Evolutionary conservation across 30 jellyfish, hydroid and myxozoan species (phyloP).

Genomic region (Aurelia sp.): DNA sequence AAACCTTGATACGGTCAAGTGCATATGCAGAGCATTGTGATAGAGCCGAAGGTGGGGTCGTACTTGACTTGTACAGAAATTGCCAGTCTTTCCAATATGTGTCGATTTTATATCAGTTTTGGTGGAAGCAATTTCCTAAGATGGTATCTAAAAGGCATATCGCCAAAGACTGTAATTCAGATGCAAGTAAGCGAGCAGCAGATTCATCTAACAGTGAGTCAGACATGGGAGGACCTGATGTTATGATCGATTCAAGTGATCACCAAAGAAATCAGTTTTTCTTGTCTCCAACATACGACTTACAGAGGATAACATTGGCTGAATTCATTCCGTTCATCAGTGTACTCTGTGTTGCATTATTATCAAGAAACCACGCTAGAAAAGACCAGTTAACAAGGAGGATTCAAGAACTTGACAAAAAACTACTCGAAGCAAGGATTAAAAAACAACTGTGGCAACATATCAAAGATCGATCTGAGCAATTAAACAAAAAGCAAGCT

Average conservation of each 20-base stretch:
- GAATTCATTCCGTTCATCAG: constrained; percentile 14
- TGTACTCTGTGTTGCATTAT: not conserved
- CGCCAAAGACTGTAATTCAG: not conserved
- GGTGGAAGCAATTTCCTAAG: constrained; percentile 67
- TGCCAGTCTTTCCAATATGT: constrained; percentile 14
- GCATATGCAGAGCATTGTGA: not conserved
- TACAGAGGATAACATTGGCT: not conserved
- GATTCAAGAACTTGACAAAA: constrained; percentile 10
- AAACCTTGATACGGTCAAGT: not conserved
- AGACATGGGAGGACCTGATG: no score
- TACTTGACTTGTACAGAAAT: not conserved
- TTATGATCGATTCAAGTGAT: not conserved
- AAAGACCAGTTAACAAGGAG: constrained; percentile 7
- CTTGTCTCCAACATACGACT: not conserved
- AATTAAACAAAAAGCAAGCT: not conserved
- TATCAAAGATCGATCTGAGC: constrained; percentile 23
- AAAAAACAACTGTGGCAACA: constrained; percentile 57
- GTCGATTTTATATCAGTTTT: constrained; percentile 33
- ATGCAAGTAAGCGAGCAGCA: not conserved
- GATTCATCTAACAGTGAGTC: not conserved
- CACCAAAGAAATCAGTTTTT: not conserved
- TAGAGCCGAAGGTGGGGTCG: not conserved
- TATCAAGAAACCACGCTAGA: constrained; percentile 30
- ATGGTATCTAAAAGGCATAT: not conserved
- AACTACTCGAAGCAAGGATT: constrained; percentile 35